Evolutionary conservation across 1,140 invertebrate species (phyloP), one percentile per base, ranked within the genome.

Genomic region (Achatina immaculata): DNA sequence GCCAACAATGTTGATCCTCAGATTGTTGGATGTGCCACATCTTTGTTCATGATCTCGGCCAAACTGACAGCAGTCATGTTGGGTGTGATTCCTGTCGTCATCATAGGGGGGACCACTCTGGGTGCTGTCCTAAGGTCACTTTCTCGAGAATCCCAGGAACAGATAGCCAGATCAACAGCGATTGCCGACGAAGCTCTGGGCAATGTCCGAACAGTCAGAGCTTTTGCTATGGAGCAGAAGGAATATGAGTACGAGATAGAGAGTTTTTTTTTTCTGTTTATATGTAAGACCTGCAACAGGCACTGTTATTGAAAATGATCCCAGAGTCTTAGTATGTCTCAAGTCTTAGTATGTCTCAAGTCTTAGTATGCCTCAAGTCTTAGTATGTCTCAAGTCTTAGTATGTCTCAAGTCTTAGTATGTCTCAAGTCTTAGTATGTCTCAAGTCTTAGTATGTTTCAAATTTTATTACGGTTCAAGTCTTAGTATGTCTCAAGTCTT

Each of bases 171-270:
- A 89, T 94, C 96, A 1, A 96, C 96, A 0, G 93, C 95, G 7
- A 94, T 98, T 62, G 96, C 96, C 36, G 96, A 98, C 91, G 98
- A 99, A 92, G 96, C 96, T 7, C 93, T 99, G 80, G 94, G 95
- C 42, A 99, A 99, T 91, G 95, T 99, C 78, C 92, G 96, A 78
- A 99, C 97, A 16, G 97, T 95, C 11, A 92, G 96, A 87, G 95
- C 96, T 16, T 98, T 98, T 92, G 96, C 96, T 1, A 97, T 97
- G 90, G 97, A 99, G 90, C 94, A 95, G 51, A 94, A 94, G 80
- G 97, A 98, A 91, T 92, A 93, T 81, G 92, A 94, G 90, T 93
- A 86, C n/a, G n/a, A n/a, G n/a, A n/a, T n/a, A n/a, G n/a, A n/a
- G n/a, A n/a, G n/a, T n/a, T n/a, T n/a, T n/a, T n/a, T n/a, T n/a